Base-by-base conservation (phyloP, 2,888 invertebrate genomes). In the Stenurella melanura region DNA sequence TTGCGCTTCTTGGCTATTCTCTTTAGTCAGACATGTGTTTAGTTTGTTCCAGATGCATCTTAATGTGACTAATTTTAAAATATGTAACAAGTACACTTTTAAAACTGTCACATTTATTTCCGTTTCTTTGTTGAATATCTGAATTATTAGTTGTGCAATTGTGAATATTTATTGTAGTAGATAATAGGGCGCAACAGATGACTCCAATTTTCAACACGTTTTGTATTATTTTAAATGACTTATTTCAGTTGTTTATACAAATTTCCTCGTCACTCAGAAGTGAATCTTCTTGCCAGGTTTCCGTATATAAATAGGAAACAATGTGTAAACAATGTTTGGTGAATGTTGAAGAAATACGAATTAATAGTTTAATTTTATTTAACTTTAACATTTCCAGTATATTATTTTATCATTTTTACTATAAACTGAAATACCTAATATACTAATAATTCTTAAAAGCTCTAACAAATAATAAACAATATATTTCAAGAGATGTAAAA, bases 21-120 rank as follows among this genome's bases (percentile, higher is more conserved):
- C 75, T 71, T 70, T 64, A 63, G 70, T 63, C 70, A 63, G 74
- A 61, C 70, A 70, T 75, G 69, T 74, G 78, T 78, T 72, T 72
- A 34, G 72, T 42, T 77, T 78, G 63, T 60, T 78, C 79, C 85
- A 84, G 83, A 84, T 85, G 85, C 82, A 83, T 82, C 81, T 81
- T 74, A 76, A 83, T 79, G 81, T 75, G 78, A 76, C 82, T 81
- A 82, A 82, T 82, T 81, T 73, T 60, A 79, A 75, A 80, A 79
- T 74, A 75, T 68, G 64, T 63, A 74, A 78, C 81, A 79, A 81
- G 80, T 82, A 81, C 76, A 34, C 74, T 80, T 77, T 81, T 74
- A 76, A 78, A 83, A 77, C 76, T 80, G 81, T 81, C 82, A 81
- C 63, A 79, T 78, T 81, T 78, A 78, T 79, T 82, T 83, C 84